Conservation (phyloP, 2,113 vertebrate genomes). For the Micronycteris hirsuta region DNA sequence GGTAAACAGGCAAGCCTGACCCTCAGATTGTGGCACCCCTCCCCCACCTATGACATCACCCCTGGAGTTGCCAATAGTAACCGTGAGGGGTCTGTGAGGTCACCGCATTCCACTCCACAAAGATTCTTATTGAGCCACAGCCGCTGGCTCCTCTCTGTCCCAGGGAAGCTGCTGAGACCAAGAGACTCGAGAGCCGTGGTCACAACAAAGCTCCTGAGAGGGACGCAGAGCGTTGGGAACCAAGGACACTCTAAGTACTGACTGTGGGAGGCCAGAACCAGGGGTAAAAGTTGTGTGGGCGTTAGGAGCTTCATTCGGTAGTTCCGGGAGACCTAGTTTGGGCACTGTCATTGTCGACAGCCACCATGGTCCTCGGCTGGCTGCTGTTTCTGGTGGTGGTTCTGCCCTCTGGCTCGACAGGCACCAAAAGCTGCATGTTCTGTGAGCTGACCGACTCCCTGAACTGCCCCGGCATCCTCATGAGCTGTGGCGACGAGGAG, state of each 20-base stretch:
- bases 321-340: neutral
- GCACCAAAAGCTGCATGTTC: conserved; percentile 64
- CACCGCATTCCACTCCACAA: conserved; percentile 38
- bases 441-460: conserved; percentile 66
- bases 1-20: fast-evolving
- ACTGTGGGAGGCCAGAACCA: neutral
- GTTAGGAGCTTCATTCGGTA: neutral
- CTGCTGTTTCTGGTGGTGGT: conserved; percentile 35
- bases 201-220: neutral
- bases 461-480: neutral
- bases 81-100: conserved; percentile 61
- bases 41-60: conserved; percentile 32
- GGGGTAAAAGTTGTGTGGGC: neutral
- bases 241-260: neutral
- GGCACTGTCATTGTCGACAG: neutral
- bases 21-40: neutral
- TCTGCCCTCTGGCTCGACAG: fast-evolving
- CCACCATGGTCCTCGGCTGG: conserved; percentile 31
- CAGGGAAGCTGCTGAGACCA: neutral
- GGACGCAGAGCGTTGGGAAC: fast-evolving
- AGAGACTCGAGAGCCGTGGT: fast-evolving
- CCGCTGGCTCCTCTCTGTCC: neutral
- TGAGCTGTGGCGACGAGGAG: conserved; percentile 65
- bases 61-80: neutral
- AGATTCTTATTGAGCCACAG: neutral